Percentiles rank a stretch among this genome's conserved stretches.
Evolutionary conservation across 2,113 vertebrate species (phyloP).

Genomic region (Apistogramma diplotaenia): DNA sequence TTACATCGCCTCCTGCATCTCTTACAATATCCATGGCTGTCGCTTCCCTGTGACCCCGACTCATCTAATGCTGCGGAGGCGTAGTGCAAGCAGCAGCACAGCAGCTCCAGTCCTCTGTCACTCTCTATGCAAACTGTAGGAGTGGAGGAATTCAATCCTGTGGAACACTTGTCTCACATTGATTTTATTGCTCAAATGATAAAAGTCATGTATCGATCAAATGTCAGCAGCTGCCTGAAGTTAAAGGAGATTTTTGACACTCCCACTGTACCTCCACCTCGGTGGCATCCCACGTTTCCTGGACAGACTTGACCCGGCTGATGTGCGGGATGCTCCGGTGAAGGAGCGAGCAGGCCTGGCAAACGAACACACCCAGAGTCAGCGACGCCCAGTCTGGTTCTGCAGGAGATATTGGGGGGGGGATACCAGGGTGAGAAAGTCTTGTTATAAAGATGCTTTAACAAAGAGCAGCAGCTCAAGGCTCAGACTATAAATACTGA

Average conservation of each 20-base stretch:
- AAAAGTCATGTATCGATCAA: not conserved
- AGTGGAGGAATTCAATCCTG: not conserved
- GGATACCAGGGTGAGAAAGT: not conserved
- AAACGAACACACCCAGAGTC: slow-evolving; percentile 92
- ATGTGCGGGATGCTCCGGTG: slow-evolving; percentile 90
- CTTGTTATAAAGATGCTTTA: slow-evolving; percentile 26
- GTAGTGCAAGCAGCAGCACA: not conserved
- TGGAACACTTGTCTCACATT: not conserved
- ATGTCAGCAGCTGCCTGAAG: not conserved
- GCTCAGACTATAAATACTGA: slow-evolving; percentile 38
- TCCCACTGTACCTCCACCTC: slow-evolving; percentile 84
- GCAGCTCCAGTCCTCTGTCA: not conserved
- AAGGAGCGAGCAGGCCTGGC: slow-evolving; percentile 91
- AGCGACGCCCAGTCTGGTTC: slow-evolving; percentile 95
- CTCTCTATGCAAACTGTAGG: not conserved
- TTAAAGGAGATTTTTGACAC: not conserved
- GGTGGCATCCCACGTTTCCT: slow-evolving; percentile 88
- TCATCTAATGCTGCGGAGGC: not conserved
- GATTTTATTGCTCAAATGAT: not conserved
- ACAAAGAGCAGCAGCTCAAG: slow-evolving; percentile 10
- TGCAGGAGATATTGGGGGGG: slow-evolving; percentile 49
- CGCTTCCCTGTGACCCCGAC: not conserved
- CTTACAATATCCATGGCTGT: not conserved
- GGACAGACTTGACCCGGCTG: slow-evolving; percentile 90
- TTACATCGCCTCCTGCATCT: not conserved